Base-by-base conservation (phyloP, 2,113 vertebrate species). In the Willisornis vidua region DNA sequence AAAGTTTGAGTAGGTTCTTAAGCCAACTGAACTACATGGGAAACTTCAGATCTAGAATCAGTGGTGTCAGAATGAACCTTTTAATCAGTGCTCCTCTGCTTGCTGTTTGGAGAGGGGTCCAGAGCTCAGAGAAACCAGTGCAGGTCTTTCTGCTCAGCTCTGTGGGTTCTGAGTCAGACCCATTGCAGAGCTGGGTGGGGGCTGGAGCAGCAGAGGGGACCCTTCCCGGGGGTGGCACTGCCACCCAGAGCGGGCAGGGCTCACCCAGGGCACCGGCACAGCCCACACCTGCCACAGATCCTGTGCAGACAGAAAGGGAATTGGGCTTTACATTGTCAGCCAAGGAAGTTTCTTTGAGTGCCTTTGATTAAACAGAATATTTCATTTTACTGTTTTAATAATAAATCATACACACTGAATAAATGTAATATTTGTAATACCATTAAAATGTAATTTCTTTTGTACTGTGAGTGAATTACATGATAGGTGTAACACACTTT, bases 371-470 rank as follows among this genome's bases (percentile, higher is more conserved):
- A 97, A 96, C 57, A 93, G 94, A 94, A 93, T 96, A 96, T 96
- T 97, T 95, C 68, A 95, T 96, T 97, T 94, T 67, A 66, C 73
- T 84, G n/a, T 89, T 97, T 96, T 94, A 96, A 97, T 97, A 96
- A 96, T 97, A 96, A 96, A 96, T 96, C 77, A 86, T 82, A 93
- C 91, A 73, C 87, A 46, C 74, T 61, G 85, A 95, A 83, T 88
- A 96, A 97, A 97, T 88, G 77, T 87, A 96, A 95, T 95, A 95
- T 97, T 95, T 96, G 91, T 96, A 97, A 87, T 93, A 57, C n/a
- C 29, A 92, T 93, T 96, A 96, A 97, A 97, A 89, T 84, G 67
- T 89, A 97, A 97, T 97, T 96, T 95, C 91, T 97, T 97, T 97
- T 95, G 87, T 94, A 68, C 63, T 74, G 18, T 57, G 78, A 92